Base-by-base conservation (phyloP, 2,888 invertebrate genomes). In the Chironomus tentans region DNA sequence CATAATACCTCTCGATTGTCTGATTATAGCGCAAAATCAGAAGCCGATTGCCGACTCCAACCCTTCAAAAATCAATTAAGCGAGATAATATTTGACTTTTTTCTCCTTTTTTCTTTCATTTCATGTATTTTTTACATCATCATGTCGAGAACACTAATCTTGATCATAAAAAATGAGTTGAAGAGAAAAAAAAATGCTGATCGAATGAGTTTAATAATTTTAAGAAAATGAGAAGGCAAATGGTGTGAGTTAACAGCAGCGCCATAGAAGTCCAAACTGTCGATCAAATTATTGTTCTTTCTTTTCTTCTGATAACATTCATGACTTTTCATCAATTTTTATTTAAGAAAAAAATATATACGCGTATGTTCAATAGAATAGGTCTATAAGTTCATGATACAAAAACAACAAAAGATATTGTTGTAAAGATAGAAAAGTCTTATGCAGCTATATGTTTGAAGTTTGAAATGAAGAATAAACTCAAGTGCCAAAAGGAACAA, bases 1-100 rank as follows among this genome's bases (percentile, higher is more conserved):
- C 56, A 15, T 50, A 13, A 50, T 15, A 15, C 50, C 15, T 50
- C 50, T 50, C 50, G 13, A 50, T 38, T 62, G 62, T 22, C 18
- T 18, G 62, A 62, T 12, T 62, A 18, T 18, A 56, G 15, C n/a
- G 65, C 18, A 65, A 70, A 70, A 70, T 70, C 70, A 70, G 70
- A 70, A 70, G 70, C 70, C 70, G 13, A 21, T 21, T 48, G 28
- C 48, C 70, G 70, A 70, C 70, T 47, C 21, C 65, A 22, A 47
- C 48, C 48, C 47, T 70, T 70, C 70, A 70, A 70, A 48, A 70
- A 70, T 47, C 70, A 70, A 70, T 70, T 70, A 70, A 70, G 47
- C 48, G n/a, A 70, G 70, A 70, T 48, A 70, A 70, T 70, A 70
- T 70, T 70, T 70, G 70, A 70, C 48, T 70, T 70, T 70, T 70